Percentiles rank a stretch among this genome's conserved stretches.
Conservation (phyloP, 2,888 invertebrate genomes). For the Tineola bisselliella region DNA sequence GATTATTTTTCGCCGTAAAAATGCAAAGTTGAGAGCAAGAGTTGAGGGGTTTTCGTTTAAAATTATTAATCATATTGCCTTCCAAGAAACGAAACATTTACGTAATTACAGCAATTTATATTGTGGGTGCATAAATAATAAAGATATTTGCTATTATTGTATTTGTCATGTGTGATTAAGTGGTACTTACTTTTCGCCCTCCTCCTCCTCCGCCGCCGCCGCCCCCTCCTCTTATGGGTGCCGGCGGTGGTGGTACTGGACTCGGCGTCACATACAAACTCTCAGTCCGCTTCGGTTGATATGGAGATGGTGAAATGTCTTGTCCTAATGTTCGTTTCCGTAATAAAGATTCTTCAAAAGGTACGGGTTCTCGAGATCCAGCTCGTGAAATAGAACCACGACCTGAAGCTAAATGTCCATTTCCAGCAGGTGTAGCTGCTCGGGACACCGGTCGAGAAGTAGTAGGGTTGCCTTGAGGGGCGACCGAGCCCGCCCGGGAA, state of each 20-base stretch:
- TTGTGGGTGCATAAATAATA: too few relatives aligned
- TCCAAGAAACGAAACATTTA: too few relatives aligned
- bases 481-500: conserved; percentile 76
- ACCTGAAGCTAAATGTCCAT: conserved; percentile 73
- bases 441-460: conserved; percentile 59
- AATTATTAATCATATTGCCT: too few relatives aligned
- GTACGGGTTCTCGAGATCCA: conserved; percentile 61
- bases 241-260: conserved; percentile 55
- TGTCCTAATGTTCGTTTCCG: conserved; percentile 85
- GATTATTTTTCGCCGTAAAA: too few relatives aligned
- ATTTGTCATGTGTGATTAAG: too few relatives aligned
- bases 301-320: conserved; percentile 87
- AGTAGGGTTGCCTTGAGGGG: conserved; percentile 77
- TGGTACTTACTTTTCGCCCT: conserved; percentile 48
- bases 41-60: too few relatives aligned
- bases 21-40: too few relatives aligned
- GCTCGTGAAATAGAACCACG: conserved; percentile 66
- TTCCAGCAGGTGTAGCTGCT: conserved; percentile 60
- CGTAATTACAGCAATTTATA: too few relatives aligned
- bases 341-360: conserved; percentile 85
- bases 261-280: conserved; percentile 77
- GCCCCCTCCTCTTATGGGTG: conserved; percentile 42
- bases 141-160: too few relatives aligned
- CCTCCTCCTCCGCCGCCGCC: conserved; percentile 54
- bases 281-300: conserved; percentile 91